These are phyloP conservation scores for Scaptomyza cyrtandrae DNA, from an alignment of 2,888 invertebrate genomes.

Conservation along the genomic window DNA sequence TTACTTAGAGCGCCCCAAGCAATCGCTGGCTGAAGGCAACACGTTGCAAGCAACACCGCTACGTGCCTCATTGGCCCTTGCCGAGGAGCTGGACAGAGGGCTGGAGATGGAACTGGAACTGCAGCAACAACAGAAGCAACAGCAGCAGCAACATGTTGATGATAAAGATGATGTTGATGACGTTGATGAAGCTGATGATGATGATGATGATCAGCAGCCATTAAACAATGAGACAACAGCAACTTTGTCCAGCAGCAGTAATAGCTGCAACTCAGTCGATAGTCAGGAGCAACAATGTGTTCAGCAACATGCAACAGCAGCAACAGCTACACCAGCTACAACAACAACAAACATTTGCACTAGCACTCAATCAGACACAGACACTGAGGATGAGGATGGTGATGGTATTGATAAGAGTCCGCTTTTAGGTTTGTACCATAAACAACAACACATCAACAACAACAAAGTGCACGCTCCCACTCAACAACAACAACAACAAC, in stretches of 20 bases:
- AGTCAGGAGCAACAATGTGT: conserved; percentile 29
- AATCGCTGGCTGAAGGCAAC: conserved; percentile 23
- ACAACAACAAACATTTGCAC: conserved; percentile 68
- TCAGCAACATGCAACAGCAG: conserved; percentile 16
- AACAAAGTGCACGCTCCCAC: conserved; percentile 29
- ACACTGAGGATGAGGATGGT: conserved; percentile 76
- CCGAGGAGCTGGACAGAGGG: conserved; percentile 70
- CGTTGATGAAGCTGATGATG: conserved; percentile 51
- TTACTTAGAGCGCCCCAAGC: conserved; percentile 70
- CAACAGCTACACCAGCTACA: conserved; percentile 42
- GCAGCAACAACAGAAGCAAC: conserved; percentile 2
- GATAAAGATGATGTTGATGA: conserved; percentile 70
- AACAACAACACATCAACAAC: conserved; percentile 36
- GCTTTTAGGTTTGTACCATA: conserved; percentile 84
- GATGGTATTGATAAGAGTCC: conserved; percentile 83
- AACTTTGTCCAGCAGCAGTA: conserved; percentile 51
- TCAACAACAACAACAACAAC: conserved; percentile 18
- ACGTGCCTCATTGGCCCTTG: conserved; percentile 67
- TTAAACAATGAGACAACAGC: conserved; percentile 75
- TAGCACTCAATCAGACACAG: conserved; percentile 68
- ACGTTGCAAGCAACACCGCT: conserved; percentile 48
- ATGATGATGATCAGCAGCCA: conserved; percentile 80
- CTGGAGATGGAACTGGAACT: conserved; percentile 61
- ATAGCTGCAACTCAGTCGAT: conserved; percentile 18
- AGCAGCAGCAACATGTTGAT: conserved; percentile 26